Conservation (phyloP, 2,113 vertebrate species). For the Tretioscincus oriximinensis region DNA sequence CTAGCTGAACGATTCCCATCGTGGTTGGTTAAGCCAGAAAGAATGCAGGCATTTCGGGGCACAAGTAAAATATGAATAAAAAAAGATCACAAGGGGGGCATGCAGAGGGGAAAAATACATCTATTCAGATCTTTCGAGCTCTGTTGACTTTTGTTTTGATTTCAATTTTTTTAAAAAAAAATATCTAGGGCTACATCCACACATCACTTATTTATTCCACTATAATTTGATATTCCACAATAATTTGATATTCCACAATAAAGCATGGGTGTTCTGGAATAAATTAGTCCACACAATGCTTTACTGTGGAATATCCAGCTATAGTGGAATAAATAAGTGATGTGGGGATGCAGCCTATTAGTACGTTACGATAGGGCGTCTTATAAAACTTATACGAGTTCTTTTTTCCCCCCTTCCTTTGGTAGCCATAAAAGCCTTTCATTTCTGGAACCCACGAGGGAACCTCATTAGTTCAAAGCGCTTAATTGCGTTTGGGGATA, state of each 20-base stretch:
- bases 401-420: background rate
- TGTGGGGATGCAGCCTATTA: too few relatives aligned
- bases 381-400: background rate
- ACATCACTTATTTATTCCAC: too few relatives aligned
- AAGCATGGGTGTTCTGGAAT: too few relatives aligned
- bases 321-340: too few relatives aligned
- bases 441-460: slow-evolving; percentile 8
- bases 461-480: background rate
- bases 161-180: too few relatives aligned
- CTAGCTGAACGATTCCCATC: background rate
- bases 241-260: too few relatives aligned
- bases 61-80: too few relatives aligned
- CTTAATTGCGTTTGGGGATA: slow-evolving; percentile 1
- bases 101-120: background rate
- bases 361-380: background rate
- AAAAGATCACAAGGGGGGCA: background rate
- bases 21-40: background rate
- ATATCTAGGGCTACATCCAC: too few relatives aligned
- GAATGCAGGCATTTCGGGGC: background rate
- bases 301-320: too few relatives aligned
- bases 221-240: too few relatives aligned
- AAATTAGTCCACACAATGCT: too few relatives aligned
- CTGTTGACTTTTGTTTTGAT: background rate
- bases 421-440: background rate
- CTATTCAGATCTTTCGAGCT: background rate